Evolutionary conservation across 2,888 invertebrate genomes (phyloP).

Genomic region (Unio delphinus): DNA sequence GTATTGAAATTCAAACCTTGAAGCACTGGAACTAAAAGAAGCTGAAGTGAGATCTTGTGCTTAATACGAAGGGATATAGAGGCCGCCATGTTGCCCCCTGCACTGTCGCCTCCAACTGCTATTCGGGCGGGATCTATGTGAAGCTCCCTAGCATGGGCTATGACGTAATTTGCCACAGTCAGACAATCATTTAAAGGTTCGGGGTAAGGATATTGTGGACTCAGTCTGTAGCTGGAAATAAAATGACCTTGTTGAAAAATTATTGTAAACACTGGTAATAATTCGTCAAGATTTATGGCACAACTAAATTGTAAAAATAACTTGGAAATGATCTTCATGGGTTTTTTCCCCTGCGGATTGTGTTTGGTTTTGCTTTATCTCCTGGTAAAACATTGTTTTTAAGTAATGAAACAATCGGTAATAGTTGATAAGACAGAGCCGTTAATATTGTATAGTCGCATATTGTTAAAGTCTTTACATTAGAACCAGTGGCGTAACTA

Average conservation of each 20-base stretch:
- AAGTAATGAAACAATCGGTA: no score
- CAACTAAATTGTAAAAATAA: no score
- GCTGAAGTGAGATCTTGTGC: conserved; percentile 53
- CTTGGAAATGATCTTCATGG: no score
- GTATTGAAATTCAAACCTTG: conserved; percentile 53
- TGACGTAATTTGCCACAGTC: conserved; percentile 52
- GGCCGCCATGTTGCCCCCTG: conserved; percentile 52
- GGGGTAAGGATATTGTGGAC: conserved; percentile 46
- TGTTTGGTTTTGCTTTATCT: no score
- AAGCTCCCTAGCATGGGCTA: conserved; percentile 40
- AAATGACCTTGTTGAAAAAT: background rate
- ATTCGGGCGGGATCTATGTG: conserved; percentile 48
- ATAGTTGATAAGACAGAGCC: no score
- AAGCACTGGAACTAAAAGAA: conserved; percentile 68
- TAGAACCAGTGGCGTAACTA: no score
- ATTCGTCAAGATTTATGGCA: no score
- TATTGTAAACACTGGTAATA: no score
- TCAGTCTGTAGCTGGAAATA: conserved; percentile 40
- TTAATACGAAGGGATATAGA: conserved; percentile 36
- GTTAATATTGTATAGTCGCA: no score
- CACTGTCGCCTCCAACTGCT: conserved; percentile 52
- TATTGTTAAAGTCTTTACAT: no score
- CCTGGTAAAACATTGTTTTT: no score
- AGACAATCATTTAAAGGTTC: conserved; percentile 41
- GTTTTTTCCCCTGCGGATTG: no score